These are phyloP conservation scores for Drosophila testacea DNA, from an alignment of 2,888 invertebrate genomes.

Conservation along the genomic window DNA sequence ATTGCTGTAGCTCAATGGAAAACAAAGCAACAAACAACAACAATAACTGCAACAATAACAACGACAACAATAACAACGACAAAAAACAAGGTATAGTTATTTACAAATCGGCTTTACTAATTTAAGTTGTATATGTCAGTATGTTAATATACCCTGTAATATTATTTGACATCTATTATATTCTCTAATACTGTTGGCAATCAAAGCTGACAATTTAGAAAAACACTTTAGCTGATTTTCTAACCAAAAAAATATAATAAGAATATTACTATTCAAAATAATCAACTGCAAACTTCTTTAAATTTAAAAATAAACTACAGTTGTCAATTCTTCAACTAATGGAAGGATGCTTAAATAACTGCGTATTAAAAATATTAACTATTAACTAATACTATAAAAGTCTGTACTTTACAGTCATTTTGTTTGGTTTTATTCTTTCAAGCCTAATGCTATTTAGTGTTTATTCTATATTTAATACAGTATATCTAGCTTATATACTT, in stretches of 20 bases:
- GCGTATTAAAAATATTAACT: no score
- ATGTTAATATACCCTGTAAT: conserved; percentile 28
- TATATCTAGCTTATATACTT: conserved; percentile 1
- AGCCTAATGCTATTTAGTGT: background rate
- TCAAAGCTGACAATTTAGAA: background rate
- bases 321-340: no score
- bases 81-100: conserved; percentile 12
- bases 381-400: no score
- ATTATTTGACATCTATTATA: background rate
- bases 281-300: no score
- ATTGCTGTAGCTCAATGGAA: conserved; percentile 39
- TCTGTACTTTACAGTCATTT: no score
- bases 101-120: conserved; percentile 20
- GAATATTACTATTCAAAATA: background rate
- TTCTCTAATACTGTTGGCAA: background rate
- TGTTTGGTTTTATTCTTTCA: no score
- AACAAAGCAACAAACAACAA: conserved; percentile 48
- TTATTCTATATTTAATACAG: background rate
- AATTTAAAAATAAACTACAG: no score
- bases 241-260: background rate
- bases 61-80: background rate
- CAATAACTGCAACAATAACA: conserved; percentile 14
- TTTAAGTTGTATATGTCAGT: conserved; percentile 23
- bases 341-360: no score
- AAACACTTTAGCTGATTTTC: no score